These are phyloP conservation scores for Myotis planiceps DNA, from an alignment of 2,797 vertebrate species.

Conservation along the genomic window DNA sequence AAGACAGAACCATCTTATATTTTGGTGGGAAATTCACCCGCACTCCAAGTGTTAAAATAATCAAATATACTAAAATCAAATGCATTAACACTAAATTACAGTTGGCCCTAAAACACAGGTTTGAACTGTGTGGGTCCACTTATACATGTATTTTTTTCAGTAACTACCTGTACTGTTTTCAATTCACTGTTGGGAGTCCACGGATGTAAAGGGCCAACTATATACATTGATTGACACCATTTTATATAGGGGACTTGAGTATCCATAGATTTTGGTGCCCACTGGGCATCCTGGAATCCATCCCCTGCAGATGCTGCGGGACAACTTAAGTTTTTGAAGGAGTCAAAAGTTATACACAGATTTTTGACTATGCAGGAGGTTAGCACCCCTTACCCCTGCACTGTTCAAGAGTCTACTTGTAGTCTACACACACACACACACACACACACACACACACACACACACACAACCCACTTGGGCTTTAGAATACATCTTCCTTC, in stretches of 20 bases:
- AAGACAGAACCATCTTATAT: too few species aligned
- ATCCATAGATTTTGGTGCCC: background rate
- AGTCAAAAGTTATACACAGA: background rate
- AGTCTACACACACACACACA: background rate
- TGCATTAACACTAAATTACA: background rate
- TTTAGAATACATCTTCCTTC: background rate
- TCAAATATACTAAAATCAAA: background rate
- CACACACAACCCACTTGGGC: too few species aligned
- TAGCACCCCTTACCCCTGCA: background rate
- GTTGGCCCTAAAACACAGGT: background rate
- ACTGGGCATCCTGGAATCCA: background rate
- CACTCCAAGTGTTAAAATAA: background rate
- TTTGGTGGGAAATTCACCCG: too few species aligned
- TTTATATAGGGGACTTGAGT: background rate
- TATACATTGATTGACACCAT: background rate
- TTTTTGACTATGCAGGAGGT: background rate
- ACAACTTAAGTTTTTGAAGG: background rate
- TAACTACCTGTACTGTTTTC: background rate
- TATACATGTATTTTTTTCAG: background rate
- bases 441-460: background rate
- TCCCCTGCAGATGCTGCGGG: background rate
- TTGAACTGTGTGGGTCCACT: background rate
- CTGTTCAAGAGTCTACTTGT: background rate
- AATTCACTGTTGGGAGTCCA: background rate
- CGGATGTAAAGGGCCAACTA: background rate